Evolutionary conservation across 2,888 invertebrate genomes (phyloP), one percentile per base, ranked within the genome.

Genomic region (Beris chalybata): DNA sequence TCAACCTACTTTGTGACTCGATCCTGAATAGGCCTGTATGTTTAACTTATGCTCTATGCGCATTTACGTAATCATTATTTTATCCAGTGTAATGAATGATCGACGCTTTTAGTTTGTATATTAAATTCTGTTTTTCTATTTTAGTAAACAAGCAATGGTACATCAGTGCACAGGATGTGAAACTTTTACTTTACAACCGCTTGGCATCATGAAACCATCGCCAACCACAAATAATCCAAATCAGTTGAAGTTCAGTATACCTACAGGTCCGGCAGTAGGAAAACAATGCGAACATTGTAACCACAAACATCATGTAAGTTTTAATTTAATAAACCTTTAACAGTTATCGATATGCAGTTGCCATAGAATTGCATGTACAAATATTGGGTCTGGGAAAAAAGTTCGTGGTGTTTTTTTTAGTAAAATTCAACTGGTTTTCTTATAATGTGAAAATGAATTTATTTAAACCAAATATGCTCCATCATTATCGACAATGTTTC

Each of bases 111-210:
- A 15, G 6, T n/a, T 38, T 1, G 22, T 22, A 22, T 22, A 22
- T 22, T 22, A 22, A 22, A 22, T 22, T 22, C 0, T 31, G 15
- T 12, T 22, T 31, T 50, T 43, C 48, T 13, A 52, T 12, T 32
- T 52, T 13, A 92, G 92, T 74, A 95, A 97, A 77, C 83, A 94
- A 57, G 90, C 95, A 0, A 87, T 91, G 85, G 88, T 96, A 3
- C 93, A 92, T 79, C 90, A 92, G 72, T 99, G 98, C 78, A 87
- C 87, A 2, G 96, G 95, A 0, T 99, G 99, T 79, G 93, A 93
- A 71, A 88, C 87, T 54, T 85, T 89, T 66, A 86, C 85, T 0
- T 81, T 95, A 2, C 93, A 94, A 70, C 90, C 91, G 0, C 76
- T 97, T 57, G 92, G 93, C 4, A 82, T 82, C 2, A 81, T 84